These are phyloP conservation scores for Parnassius mnemosyne DNA, from an alignment of 2,888 invertebrate species.

Conservation along the genomic window DNA sequence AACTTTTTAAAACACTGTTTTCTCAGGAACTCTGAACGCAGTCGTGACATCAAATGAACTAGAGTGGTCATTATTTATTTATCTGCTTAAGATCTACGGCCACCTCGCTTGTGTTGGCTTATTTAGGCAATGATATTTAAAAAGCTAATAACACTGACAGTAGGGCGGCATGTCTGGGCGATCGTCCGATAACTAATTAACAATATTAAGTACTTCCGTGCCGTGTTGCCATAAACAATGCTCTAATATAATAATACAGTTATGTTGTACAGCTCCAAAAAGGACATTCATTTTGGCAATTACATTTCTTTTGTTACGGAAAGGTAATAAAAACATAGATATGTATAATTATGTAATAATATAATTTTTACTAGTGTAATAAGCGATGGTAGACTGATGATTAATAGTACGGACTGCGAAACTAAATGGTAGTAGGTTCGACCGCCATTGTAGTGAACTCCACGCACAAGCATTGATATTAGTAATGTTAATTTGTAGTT, in stretches of 20 bases:
- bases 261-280: too few species aligned
- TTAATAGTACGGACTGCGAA: too few species aligned
- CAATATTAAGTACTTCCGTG: conserved; percentile 43
- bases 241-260: not conserved
- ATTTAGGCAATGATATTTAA: not conserved
- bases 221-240: conserved; percentile 25
- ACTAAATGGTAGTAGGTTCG: too few species aligned
- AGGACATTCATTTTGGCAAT: too few species aligned
- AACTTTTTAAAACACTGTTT: not conserved
- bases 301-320: too few species aligned
- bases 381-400: too few species aligned
- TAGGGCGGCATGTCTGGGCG: conserved; percentile 27
- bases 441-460: too few species aligned
- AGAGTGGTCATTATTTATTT: conserved; percentile 15
- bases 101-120: not conserved
- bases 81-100: conserved; percentile 19
- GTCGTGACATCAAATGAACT: conserved; percentile 17
- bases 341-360: too few species aligned
- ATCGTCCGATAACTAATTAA: conserved; percentile 44
- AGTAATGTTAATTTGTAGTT: too few species aligned
- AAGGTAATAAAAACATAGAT: too few species aligned
- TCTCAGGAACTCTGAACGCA: conserved; percentile 8
- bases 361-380: too few species aligned
- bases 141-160: not conserved
- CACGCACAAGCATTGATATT: too few species aligned